Percentiles rank a stretch among this genome's conserved stretches.
These are phyloP conservation scores for Anoplopoma fimbria DNA, from an alignment of 2,113 vertebrate genomes.

Conservation along the genomic window DNA sequence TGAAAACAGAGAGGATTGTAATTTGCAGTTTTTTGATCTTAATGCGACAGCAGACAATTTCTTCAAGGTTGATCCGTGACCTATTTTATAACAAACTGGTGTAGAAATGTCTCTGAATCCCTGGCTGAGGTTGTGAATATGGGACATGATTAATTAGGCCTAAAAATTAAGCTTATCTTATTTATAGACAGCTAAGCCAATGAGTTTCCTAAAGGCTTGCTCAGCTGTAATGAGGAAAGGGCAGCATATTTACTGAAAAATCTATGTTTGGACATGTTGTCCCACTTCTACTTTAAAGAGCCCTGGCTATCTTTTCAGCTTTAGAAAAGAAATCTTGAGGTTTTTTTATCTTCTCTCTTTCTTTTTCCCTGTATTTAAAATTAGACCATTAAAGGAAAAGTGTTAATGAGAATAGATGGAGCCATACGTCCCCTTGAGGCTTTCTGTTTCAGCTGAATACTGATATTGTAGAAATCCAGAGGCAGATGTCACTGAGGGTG, in stretches of 20 bases:
- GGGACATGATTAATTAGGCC: constrained; percentile 59
- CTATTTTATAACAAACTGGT: constrained; percentile 16
- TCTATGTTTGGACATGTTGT: constrained; percentile 61
- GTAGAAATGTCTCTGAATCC: constrained; percentile 12
- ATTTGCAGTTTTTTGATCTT: neutral
- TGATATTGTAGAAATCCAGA: constrained; percentile 19
- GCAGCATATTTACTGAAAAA: constrained; percentile 51
- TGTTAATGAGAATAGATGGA: constrained; percentile 43
- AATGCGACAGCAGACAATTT: constrained; percentile 7
- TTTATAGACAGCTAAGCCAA: constrained; percentile 53
- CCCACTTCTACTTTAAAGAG: constrained; percentile 58
- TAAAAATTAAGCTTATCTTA: constrained; percentile 59
- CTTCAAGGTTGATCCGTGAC: constrained; percentile 36
- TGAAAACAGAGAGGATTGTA: neutral
- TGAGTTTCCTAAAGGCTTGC: constrained; percentile 52
- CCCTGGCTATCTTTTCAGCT: constrained; percentile 15
- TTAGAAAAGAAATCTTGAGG: constrained; percentile 16
- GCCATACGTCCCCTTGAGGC: neutral
- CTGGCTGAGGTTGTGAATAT: constrained; percentile 45
- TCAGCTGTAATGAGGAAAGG: constrained; percentile 61
- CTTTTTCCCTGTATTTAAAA: constrained; percentile 41
- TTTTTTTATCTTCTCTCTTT: neutral
- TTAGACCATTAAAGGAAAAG: constrained; percentile 57
- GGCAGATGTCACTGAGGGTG: constrained; percentile 26
- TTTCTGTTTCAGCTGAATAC: constrained; percentile 19